These are phyloP conservation scores for Cynodonichthys magdalenae DNA, from an alignment of 2,797 vertebrate genomes.

Conservation along the genomic window DNA sequence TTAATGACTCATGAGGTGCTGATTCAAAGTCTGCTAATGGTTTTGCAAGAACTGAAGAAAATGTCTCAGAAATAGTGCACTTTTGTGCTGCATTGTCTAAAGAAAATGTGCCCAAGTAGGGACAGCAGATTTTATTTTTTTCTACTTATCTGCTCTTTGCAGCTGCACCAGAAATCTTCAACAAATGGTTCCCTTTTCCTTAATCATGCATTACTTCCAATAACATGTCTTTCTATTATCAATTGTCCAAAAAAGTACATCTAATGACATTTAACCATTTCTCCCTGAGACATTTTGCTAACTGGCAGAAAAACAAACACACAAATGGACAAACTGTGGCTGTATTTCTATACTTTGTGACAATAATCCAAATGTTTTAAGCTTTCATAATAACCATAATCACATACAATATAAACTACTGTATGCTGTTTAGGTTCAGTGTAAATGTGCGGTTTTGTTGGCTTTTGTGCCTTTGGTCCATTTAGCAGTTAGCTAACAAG, in stretches of 20 bases:
- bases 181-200: slow-evolving; percentile 37
- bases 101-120: slow-evolving; percentile 57
- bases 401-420: too few species aligned
- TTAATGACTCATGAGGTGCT: slow-evolving; percentile 69
- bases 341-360: too few species aligned
- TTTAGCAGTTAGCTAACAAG: slow-evolving; percentile 1
- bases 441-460: background rate
- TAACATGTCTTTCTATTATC: slow-evolving; percentile 40
- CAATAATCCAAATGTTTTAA: too few species aligned
- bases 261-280: too few species aligned
- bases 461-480: slow-evolving; percentile 6
- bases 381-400: too few species aligned
- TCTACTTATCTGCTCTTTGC: slow-evolving; percentile 67
- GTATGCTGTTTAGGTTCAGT: background rate
- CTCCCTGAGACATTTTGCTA: too few species aligned
- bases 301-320: too few species aligned
- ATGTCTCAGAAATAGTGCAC: slow-evolving; percentile 60
- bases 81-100: slow-evolving; percentile 60
- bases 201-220: slow-evolving; percentile 59
- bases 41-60: slow-evolving; percentile 48
- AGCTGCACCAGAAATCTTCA: slow-evolving; percentile 63
- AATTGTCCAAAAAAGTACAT: slow-evolving; percentile 12
- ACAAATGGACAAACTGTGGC: too few species aligned
- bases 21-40: slow-evolving; percentile 71
- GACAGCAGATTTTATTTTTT: slow-evolving; percentile 17